Evolutionary conservation across 2,113 vertebrate genomes (phyloP).

Genomic region (Grantiella picta): DNA sequence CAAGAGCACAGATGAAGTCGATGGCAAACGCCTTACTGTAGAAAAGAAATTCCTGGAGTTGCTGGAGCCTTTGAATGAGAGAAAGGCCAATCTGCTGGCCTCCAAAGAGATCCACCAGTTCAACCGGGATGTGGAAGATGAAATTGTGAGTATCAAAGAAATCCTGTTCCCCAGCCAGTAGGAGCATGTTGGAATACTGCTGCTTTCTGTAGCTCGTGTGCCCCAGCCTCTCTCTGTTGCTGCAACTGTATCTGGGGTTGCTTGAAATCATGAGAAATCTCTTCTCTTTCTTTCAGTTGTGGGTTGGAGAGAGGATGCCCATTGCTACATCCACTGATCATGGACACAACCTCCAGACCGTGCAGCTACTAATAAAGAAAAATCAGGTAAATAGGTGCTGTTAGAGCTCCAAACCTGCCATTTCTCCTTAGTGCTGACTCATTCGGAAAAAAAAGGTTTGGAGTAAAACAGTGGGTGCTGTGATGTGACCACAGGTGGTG

Average conservation of each 20-base stretch:
- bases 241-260: background rate
- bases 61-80: constrained; percentile 83
- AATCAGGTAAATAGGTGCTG: constrained; percentile 82
- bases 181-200: background rate
- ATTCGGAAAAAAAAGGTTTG: background rate
- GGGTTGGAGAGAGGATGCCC: constrained; percentile 91
- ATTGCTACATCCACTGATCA: constrained; percentile 92
- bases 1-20: constrained; percentile 89
- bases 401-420: background rate
- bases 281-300: constrained; percentile 68
- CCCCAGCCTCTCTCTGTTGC: background rate
- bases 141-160: constrained; percentile 84
- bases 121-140: constrained; percentile 93
- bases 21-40: constrained; percentile 83
- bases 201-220: background rate
- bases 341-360: constrained; percentile 94
- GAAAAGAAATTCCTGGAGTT: constrained; percentile 89
- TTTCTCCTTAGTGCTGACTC: background rate
- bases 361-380: constrained; percentile 97
- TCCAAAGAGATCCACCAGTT: constrained; percentile 96
- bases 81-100: constrained; percentile 87
- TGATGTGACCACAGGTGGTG: background rate
- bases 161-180: rapidly evolving
- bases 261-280: background rate
- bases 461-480: background rate